These are phyloP conservation scores for Pharmacophagus antenor DNA, from an alignment of 2,888 invertebrate genomes.

Conservation along the genomic window DNA sequence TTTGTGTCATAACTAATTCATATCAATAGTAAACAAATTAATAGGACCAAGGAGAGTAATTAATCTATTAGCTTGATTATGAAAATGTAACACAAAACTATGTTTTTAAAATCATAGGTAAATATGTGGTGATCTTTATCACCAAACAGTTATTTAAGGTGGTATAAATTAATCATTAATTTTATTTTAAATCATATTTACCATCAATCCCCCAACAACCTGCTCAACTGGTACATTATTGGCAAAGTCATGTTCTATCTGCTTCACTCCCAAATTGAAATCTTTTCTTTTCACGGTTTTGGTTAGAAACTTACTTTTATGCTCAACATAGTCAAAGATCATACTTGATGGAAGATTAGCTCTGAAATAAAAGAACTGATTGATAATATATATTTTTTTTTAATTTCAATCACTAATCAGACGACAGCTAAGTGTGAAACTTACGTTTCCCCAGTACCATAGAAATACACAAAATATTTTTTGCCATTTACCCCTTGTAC, in stretches of 20 bases:
- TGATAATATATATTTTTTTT: neutral
- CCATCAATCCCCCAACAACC: conserved; percentile 56
- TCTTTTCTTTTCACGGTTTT: conserved; percentile 90
- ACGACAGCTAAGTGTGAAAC: conserved; percentile 49
- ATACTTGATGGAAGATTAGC: conserved; percentile 91
- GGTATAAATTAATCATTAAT: neutral
- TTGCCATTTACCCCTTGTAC: conserved; percentile 84
- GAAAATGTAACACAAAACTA: too few species aligned
- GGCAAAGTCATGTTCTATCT: conserved; percentile 90
- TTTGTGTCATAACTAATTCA: too few species aligned
- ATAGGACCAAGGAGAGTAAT: too few species aligned
- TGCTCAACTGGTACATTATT: conserved; percentile 77
- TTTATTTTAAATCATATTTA: conserved; percentile 33
- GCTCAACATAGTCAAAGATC: conserved; percentile 90
- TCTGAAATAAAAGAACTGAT: conserved; percentile 55
- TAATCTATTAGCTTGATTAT: too few species aligned
- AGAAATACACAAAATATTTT: conserved; percentile 93
- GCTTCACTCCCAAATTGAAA: conserved; percentile 92
- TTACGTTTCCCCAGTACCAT: conserved; percentile 96
- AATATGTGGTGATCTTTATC: neutral
- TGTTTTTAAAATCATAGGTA: too few species aligned
- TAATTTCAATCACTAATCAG: neutral
- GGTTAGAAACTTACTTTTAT: conserved; percentile 87
- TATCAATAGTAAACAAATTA: too few species aligned
- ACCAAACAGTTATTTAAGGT: neutral